Evolutionary conservation across 2,113 vertebrate genomes (phyloP), one percentile per base, ranked within the genome.

Genomic region (Brevimyrus niger): DNA sequence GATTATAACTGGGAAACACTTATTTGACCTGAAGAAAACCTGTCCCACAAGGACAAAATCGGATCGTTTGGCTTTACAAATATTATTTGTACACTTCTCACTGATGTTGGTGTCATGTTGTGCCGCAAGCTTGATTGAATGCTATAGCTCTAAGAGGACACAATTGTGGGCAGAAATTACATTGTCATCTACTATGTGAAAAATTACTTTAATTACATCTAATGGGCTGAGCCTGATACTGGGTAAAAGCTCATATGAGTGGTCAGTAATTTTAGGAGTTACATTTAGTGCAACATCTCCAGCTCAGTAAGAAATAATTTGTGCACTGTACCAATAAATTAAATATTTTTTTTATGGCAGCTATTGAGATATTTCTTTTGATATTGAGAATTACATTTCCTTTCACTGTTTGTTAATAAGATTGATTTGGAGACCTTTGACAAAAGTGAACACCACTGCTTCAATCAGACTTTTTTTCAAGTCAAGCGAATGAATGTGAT

Each of bases 191-290:
- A 73, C 48, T 23, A 87, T 58, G 44, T 82, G 76, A 42, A 86
- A 89, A 73, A 90, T 90, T 27, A 90, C 89, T 87, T 90, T 51
- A 90, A 90, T 90, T 87, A 76, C 89, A 47, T 87, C n/a, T 87
- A 87, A 90, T 87, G 42, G 61, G 50, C 61, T 42, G 31, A 80
- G 73, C 35, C 73, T 80, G 73, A 80, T 35, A 76, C 15, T 7
- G 69, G 38, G 31, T 15, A 31, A 76, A 76, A 7, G 31, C 15
- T 42, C 35, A 80, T 53, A 53, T 90, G 38, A 58, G 48, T 87
- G 85, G 85, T 87, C 85, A 90, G 35, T 48, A 87, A 76, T 65
- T 31, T 65, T 80, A 73, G 35, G 85, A 19, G 35, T 44, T 85
- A 58, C 38, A 84, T 47, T 38, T n/a, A 38, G 27, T 44, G 10